phyloP scores from a whole-genome alignment of 2,113 vertebrate genomes.

The Actenoides hombroni region DNA sequence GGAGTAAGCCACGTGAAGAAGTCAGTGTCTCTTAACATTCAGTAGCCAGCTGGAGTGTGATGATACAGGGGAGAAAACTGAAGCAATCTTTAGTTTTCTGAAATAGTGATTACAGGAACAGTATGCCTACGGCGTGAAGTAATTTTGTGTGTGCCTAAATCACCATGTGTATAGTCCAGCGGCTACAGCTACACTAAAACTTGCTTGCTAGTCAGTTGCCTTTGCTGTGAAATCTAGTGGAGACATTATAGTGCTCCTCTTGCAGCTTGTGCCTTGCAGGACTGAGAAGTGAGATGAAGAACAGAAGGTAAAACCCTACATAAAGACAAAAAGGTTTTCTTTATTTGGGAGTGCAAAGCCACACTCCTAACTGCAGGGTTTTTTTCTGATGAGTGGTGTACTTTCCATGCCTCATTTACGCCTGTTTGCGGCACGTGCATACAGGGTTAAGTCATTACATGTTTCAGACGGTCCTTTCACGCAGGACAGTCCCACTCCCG shows the following conservation, averaged over 20 bases:
- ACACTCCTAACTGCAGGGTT: neutral
- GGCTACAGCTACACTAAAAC: neutral
- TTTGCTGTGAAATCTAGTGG: neutral
- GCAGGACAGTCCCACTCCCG: neutral
- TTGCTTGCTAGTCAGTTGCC: neutral
- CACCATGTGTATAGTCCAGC: fast-evolving
- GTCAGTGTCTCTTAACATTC: neutral
- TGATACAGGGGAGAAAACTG: neutral
- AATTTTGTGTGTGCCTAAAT: neutral
- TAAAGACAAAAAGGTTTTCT: neutral
- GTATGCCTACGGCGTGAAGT: neutral
- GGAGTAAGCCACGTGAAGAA: neutral
- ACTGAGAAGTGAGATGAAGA: neutral
- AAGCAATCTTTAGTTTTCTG: neutral
- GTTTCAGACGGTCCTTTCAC: neutral
- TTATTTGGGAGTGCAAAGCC: neutral
- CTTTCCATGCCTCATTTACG: neutral
- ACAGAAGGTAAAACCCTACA: neutral
- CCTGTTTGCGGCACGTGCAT: fast-evolving
- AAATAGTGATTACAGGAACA: neutral
- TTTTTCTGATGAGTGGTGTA: neutral
- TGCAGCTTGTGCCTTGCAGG: neutral
- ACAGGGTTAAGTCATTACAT: fast-evolving
- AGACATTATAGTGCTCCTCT: neutral
- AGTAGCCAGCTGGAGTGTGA: neutral